Evolutionary conservation across 1,140 invertebrate species (phyloP).

Genomic region (Apis laboriosa): DNA sequence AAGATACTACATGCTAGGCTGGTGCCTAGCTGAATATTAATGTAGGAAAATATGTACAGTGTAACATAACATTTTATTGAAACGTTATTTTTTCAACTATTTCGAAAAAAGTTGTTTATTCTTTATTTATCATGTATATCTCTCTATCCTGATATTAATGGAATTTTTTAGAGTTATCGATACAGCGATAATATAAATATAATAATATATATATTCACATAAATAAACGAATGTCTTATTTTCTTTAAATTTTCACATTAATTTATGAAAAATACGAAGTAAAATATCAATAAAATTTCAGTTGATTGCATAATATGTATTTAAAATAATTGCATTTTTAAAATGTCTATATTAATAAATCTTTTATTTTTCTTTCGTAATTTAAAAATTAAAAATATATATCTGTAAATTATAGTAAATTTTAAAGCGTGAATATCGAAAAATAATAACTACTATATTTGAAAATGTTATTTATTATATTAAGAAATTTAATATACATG

Average conservation of each 20-base stretch:
- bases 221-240: not conserved
- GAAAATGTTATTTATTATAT: constrained; percentile 17
- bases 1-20: constrained; percentile 32
- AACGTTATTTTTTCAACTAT: constrained; percentile 27
- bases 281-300: not conserved
- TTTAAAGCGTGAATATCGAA: constrained; percentile 12
- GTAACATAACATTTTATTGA: constrained; percentile 56
- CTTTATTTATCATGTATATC: constrained; percentile 1
- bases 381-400: constrained; percentile 3
- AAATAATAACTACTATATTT: constrained; percentile 2
- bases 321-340: not conserved
- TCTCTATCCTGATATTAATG: not conserved
- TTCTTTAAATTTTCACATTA: constrained; percentile 6
- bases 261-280: not conserved
- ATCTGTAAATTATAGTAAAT: not conserved
- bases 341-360: not conserved
- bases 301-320: not conserved
- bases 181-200: not conserved
- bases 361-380: not conserved
- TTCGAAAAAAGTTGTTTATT: constrained; percentile 12
- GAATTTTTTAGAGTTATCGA: not conserved
- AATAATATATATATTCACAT: not conserved
- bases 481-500: constrained; percentile 15
- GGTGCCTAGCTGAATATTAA: constrained; percentile 37
- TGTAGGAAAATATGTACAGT: constrained; percentile 56